Base-by-base conservation (phyloP, 2,888 invertebrate species). In the Nomada fucata region DNA sequence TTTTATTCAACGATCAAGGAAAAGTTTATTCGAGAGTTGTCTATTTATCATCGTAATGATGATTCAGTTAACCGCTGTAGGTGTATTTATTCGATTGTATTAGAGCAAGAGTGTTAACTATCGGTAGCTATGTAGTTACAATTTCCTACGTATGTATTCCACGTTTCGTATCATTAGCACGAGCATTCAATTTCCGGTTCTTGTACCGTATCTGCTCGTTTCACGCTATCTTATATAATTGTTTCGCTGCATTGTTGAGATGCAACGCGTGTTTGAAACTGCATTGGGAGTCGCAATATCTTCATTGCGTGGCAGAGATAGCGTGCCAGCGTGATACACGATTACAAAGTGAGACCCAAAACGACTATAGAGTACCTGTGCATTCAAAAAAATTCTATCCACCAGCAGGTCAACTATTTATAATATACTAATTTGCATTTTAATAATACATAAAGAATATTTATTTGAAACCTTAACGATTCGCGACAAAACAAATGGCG, bases 171-270 rank as follows among this genome's bases (percentile, higher is more conserved):
- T 53, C 63, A 44, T 64, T 64, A 26, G 26, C 26, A 36, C 26
- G n/a, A 64, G 64, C 72, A 53, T 72, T 64, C 63, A 64, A 53
- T 72, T 72, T 64, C 72, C 64, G 63, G 64, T 55, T 72, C 64
- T 64, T 26, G 64, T 44, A 53, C 5, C 44, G 44, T 26, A 20
- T 44, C 11, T 44, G 23, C 61, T 26, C 11, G 64, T 53, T 53
- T 3, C 44, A 29, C 18, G n/a, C 15, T 15, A 10, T 53, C 64
- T 72, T 72, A 64, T 29, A 42, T 63, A 72, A 63, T 72, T 72
- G 64, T 64, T 42, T 63, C 55, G 64, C 44, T 64, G 44, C 53
- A 47, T 53, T 61, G 72, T 53, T 26, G 42, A 53, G 53, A 64
- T 72, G 23, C 53, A 20, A 52, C 63, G 36, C 36, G 60, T 60